Conservation (phyloP, 1,140 invertebrate genomes). For the Drosophila gunungcola region DNA sequence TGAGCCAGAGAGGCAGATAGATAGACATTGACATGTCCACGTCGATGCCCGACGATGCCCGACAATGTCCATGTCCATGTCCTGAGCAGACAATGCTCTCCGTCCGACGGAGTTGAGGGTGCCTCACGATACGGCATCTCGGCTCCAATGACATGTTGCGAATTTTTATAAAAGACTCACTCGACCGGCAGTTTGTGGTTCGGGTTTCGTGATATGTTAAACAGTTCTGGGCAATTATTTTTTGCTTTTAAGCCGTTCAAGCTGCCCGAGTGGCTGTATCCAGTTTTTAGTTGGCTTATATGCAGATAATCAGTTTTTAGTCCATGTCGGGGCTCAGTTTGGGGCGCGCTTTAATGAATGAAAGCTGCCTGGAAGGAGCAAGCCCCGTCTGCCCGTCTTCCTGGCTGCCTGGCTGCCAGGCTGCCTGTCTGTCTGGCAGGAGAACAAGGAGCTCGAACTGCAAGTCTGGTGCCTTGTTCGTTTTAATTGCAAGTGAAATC, state of each 20-base stretch:
- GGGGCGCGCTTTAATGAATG: slow-evolving; percentile 77
- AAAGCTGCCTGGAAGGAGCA: slow-evolving; percentile 44
- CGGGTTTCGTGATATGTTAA: slow-evolving; percentile 72
- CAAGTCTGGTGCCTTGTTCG: slow-evolving; percentile 81
- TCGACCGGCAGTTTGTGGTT: slow-evolving; percentile 33
- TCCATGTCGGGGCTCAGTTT: slow-evolving; percentile 70
- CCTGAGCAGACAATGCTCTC: slow-evolving; percentile 51
- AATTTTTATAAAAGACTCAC: slow-evolving; percentile 83
- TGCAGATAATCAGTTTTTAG: slow-evolving; percentile 80
- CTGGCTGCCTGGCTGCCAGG: slow-evolving; percentile 20
- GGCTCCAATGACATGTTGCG: slow-evolving; percentile 78
- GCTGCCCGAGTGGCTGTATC: slow-evolving; percentile 34
- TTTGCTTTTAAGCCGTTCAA: slow-evolving; percentile 40
- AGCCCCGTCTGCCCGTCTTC: slow-evolving; percentile 23
- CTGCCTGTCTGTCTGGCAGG: slow-evolving; percentile 39
- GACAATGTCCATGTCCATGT: slow-evolving; percentile 58
- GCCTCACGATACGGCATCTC: slow-evolving; percentile 52
- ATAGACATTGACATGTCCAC: slow-evolving; percentile 77
- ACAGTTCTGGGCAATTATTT: slow-evolving; percentile 83
- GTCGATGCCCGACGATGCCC: slow-evolving; percentile 57
- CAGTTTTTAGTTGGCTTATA: slow-evolving; percentile 77
- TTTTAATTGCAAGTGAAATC: slow-evolving; percentile 84
- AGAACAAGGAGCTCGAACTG: slow-evolving; percentile 24
- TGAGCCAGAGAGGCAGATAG: slow-evolving; percentile 33
- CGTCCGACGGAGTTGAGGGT: slow-evolving; percentile 55